Percentiles rank a stretch among this genome's conserved stretches.
phyloP scores from a whole-genome alignment of 2,888 invertebrate species.

The Brachycybe producta region DNA sequence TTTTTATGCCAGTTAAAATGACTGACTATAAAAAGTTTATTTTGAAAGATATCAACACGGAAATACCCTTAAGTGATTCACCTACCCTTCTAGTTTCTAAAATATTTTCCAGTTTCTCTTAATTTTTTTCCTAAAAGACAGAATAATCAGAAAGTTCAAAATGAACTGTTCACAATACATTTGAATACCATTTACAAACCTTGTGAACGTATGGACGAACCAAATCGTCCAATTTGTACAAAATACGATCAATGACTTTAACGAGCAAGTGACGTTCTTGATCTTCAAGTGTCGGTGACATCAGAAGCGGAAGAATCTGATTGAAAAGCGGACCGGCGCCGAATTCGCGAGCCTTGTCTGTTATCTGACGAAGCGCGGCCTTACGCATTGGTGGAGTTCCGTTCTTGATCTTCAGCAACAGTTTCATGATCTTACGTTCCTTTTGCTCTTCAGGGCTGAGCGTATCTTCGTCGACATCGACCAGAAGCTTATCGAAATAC shows the following conservation, averaged over 20 bases:
- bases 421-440: slow-evolving; percentile 97
- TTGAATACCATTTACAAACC: slow-evolving; percentile 36
- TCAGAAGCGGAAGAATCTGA: slow-evolving; percentile 95
- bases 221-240: slow-evolving; percentile 95
- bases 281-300: slow-evolving; percentile 98
- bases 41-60: too few relatives aligned
- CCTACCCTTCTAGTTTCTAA: too few relatives aligned
- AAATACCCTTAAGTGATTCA: too few relatives aligned
- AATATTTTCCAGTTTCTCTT: too few relatives aligned
- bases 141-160: too few relatives aligned
- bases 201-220: slow-evolving; percentile 99
- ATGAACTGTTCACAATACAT: neutral
- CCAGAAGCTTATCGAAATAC: slow-evolving; percentile 95
- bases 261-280: slow-evolving; percentile 97
- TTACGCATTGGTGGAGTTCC: slow-evolving; percentile 99
- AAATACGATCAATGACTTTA: slow-evolving; percentile 95
- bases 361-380: slow-evolving; percentile 91
- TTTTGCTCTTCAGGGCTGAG: slow-evolving; percentile 93
- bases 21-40: too few relatives aligned
- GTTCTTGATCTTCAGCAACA: slow-evolving; percentile 95
- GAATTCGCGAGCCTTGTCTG: slow-evolving; percentile 95
- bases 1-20: too few relatives aligned
- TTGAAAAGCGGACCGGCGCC: slow-evolving; percentile 98
- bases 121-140: too few relatives aligned
- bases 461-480: slow-evolving; percentile 94